Evolutionary conservation across 2,888 invertebrate species (phyloP).

Genomic region (Aelia acuminata): DNA sequence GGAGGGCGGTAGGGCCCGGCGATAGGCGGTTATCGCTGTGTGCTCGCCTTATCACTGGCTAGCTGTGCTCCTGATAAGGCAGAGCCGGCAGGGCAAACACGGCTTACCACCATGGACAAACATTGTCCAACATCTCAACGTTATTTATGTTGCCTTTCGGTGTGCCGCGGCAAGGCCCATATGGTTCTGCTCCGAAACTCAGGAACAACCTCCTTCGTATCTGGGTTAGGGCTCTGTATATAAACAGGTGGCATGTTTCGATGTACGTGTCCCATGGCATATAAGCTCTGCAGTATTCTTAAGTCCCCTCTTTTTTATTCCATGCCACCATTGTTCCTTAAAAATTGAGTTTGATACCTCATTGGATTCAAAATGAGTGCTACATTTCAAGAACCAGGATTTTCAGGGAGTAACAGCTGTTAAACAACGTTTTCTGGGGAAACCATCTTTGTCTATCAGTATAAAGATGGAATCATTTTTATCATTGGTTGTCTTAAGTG

Average conservation of each 20-base stretch:
- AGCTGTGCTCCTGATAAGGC: slow-evolving; percentile 4
- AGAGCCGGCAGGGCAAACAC: slow-evolving; percentile 27
- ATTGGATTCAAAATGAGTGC: no score
- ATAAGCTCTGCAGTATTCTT: background rate
- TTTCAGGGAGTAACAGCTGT: no score
- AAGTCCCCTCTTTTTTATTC: background rate
- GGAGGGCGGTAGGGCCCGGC: background rate
- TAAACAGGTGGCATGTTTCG: background rate
- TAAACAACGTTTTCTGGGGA: no score
- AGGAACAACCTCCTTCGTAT: background rate
- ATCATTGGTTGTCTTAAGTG: no score
- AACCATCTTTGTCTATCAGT: no score
- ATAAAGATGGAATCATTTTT: no score
- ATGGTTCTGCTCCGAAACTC: background rate
- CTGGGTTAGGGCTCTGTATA: background rate
- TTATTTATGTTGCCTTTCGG: slow-evolving; percentile 51
- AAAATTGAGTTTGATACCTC: no score
- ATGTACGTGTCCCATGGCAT: background rate
- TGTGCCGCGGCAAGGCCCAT: background rate
- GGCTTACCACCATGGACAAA: slow-evolving; percentile 40
- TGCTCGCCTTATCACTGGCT: slow-evolving; percentile 30
- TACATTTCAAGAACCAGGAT: no score
- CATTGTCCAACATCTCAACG: slow-evolving; percentile 41
- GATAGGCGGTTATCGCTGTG: slow-evolving; percentile 36
- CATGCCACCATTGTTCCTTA: no score